Evolutionary conservation across 1,140 invertebrate genomes (phyloP), one percentile per base, ranked within the genome.

Genomic region (Condylostylus longicornis): DNA sequence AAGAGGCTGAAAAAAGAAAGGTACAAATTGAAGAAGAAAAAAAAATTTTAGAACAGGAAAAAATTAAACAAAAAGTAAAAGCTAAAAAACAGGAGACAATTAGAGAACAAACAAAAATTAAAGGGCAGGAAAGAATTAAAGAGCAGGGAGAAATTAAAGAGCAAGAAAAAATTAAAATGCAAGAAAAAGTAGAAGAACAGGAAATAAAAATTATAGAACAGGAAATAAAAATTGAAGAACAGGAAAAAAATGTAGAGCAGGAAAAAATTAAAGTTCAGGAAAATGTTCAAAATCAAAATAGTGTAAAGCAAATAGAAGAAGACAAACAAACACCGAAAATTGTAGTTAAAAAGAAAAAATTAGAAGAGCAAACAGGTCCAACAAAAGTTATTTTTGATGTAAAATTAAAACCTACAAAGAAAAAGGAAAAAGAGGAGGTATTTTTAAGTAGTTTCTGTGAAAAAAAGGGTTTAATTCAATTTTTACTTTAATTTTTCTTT

Each of bases 1-100:
- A 48, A 29, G 31, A 35, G 10, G 47, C 52, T 28, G 49, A 48
- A n/a, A 54, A 61, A 42, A 32, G 22, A 35, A 53, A 51, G 55
- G 58, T 49, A 50, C 55, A 38, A 35, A 42, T 25, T 13, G 29
- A 13, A 31, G 35, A 33, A 44, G 18, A 29, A 15, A 32, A 48
- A 42, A 37, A 40, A 35, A 31, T 28, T 25, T 10, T 25, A 22
- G 22, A 15, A 15, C 36, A 34, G 31, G 41, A 43, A 27, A 36
- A 46, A 35, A 32, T 17, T 15, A 25, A 34, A 38, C 36, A 34
- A 23, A 23, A 38, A 2, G 30, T 22, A n/a, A 18, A 15, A 8
- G 12, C 15, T 4, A 18, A 20, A 22, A 33, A 40, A 31, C 25
- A 48, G 35, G 29, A 32, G 21, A 32, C 39, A 30, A 37, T 42